phyloP scores from a whole-genome alignment of 2,888 invertebrate species.

The Ariolimax columbianus region DNA sequence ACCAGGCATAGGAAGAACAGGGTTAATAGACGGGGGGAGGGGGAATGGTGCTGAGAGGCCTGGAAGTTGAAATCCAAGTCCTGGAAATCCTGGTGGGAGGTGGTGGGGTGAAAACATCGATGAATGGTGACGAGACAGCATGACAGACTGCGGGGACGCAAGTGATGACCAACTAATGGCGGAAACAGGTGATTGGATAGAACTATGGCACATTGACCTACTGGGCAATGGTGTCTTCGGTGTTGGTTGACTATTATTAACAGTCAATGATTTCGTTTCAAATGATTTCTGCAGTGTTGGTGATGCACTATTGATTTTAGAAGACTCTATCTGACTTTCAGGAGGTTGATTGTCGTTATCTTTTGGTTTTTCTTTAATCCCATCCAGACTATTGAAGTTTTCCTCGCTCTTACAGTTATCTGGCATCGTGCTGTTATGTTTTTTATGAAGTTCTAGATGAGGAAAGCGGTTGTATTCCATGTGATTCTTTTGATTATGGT shows the following conservation, averaged over 20 bases:
- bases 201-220: neutral
- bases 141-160: constrained; percentile 31
- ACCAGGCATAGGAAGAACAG: constrained; percentile 55
- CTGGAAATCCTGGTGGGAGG: constrained; percentile 58
- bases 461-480: neutral
- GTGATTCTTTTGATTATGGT: neutral
- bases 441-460: neutral
- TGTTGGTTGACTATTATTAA: neutral
- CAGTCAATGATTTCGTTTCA: neutral
- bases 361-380: neutral
- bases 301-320: constrained; percentile 5
- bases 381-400: neutral
- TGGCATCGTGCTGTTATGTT: neutral
- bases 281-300: neutral
- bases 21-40: constrained; percentile 52
- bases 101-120: constrained; percentile 58
- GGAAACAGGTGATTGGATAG: constrained; percentile 38
- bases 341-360: neutral
- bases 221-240: neutral
- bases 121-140: constrained; percentile 52
- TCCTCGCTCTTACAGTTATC: neutral
- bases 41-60: constrained; percentile 55
- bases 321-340: neutral
- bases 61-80: constrained; percentile 49
- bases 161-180: constrained; percentile 44